These are phyloP conservation scores for Porites evermanni DNA, from an alignment of 92 coral and sea anemone genomes.

Conservation along the genomic window DNA sequence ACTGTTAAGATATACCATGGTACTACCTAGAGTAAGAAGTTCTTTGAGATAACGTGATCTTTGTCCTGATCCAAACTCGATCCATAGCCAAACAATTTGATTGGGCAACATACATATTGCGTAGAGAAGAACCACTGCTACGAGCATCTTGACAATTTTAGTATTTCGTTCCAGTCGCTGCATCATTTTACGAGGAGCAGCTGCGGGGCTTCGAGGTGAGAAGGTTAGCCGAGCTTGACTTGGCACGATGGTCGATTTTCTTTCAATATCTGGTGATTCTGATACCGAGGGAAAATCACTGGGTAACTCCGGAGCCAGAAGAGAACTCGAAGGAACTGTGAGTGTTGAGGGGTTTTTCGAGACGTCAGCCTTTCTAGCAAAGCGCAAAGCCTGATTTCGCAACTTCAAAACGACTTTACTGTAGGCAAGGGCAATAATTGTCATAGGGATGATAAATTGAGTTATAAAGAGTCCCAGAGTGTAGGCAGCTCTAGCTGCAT, in stretches of 20 bases:
- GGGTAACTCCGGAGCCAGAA: slow-evolving; percentile 14
- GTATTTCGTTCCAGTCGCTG: slow-evolving; percentile 78
- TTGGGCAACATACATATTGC: slow-evolving; percentile 90
- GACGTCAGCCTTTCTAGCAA: background rate
- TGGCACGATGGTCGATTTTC: background rate
- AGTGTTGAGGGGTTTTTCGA: background rate
- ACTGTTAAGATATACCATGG: slow-evolving; percentile 85
- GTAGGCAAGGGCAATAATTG: slow-evolving; percentile 82
- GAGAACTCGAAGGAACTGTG: slow-evolving; percentile 23
- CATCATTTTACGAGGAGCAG: slow-evolving; percentile 12
- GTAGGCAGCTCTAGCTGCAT: slow-evolving; percentile 61
- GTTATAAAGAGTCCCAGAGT: slow-evolving; percentile 75
- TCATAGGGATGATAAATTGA: slow-evolving; percentile 72
- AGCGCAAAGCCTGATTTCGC: slow-evolving; percentile 73
- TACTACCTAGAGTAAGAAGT: slow-evolving; percentile 69
- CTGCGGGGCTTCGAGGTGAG: slow-evolving; percentile 1
- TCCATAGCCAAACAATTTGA: slow-evolving; percentile 97
- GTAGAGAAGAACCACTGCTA: slow-evolving; percentile 82
- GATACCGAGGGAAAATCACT: slow-evolving; percentile 33
- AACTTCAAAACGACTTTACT: slow-evolving; percentile 78
- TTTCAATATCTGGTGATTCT: slow-evolving; percentile 23
- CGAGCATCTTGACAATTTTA: slow-evolving; percentile 90
- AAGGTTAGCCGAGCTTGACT: background rate
- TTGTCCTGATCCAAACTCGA: slow-evolving; percentile 78
- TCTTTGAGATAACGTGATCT: slow-evolving; percentile 42